A percentile compares a stretch with the other conserved stretches of the same genome.
Evolutionary conservation across 2,888 invertebrate species (phyloP).

Genomic region (Formica aserva): DNA sequence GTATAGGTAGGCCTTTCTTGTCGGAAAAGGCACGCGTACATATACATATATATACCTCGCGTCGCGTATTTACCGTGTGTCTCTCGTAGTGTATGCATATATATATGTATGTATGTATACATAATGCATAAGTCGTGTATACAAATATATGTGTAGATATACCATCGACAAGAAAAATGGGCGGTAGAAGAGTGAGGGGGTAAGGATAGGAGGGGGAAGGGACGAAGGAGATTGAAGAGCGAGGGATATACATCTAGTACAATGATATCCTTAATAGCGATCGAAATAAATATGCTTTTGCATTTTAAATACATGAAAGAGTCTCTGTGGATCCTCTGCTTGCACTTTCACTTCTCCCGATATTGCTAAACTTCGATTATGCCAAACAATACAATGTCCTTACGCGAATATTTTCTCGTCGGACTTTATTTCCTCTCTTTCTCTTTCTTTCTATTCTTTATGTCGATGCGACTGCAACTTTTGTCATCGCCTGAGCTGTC

Average conservation of each 20-base stretch:
- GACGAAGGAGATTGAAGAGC: too few relatives aligned
- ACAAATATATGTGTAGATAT: conserved; percentile 65
- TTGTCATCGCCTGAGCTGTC: conserved; percentile 17
- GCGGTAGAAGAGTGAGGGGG: not conserved
- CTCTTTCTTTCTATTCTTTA: conserved; percentile 10
- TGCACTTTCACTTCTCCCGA: not conserved
- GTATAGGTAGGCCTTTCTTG: conserved; percentile 73
- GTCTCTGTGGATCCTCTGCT: not conserved
- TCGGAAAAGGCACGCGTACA: conserved; percentile 76
- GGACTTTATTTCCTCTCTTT: not conserved
- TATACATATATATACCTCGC: conserved; percentile 65
- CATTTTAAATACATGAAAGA: conserved; percentile 29
- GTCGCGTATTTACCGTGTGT: conserved; percentile 44
- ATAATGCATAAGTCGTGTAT: conserved; percentile 61
- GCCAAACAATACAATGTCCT: conserved; percentile 5
- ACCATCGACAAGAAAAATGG: conserved; percentile 61
- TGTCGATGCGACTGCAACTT: not conserved
- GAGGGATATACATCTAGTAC: conserved; percentile 48
- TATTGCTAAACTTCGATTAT: conserved; percentile 27
- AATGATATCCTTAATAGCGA: conserved; percentile 54
- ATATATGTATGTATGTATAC: conserved; percentile 49
- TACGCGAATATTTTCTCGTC: not conserved
- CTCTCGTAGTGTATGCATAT: conserved; percentile 57
- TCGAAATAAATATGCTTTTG: conserved; percentile 51
- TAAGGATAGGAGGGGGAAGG: not conserved